Percentiles rank a stretch among this genome's conserved stretches.
Conservation (phyloP, 2,113 vertebrate genomes). For the Neolamprologus hecqui region DNA sequence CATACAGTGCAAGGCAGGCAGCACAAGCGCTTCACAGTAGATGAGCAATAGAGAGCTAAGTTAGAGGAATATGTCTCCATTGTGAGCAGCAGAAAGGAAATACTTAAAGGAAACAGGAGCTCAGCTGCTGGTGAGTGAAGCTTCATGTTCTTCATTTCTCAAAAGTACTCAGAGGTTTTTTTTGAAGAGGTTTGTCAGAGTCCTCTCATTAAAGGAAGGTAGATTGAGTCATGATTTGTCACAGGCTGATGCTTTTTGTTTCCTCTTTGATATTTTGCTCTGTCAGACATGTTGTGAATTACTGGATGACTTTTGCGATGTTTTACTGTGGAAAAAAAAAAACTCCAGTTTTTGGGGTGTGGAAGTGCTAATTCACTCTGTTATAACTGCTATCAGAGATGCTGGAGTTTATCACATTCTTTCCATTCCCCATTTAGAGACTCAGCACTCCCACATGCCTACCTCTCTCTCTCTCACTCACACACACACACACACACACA, state of each 20-base stretch:
- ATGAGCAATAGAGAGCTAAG: background rate
- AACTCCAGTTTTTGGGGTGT: background rate
- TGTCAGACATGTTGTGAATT: background rate
- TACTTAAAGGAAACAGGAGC: accelerated
- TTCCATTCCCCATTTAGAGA: slow-evolving; percentile 22
- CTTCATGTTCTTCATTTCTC: background rate
- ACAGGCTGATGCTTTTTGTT: background rate
- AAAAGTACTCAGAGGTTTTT: background rate
- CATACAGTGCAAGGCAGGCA: background rate
- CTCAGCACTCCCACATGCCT: background rate
- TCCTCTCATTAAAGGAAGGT: background rate
- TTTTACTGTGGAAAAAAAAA: background rate
- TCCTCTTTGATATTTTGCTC: background rate
- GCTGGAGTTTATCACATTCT: slow-evolving; percentile 18
- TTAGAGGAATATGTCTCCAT: background rate
- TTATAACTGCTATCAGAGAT: background rate
- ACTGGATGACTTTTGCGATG: background rate
- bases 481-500: background rate
- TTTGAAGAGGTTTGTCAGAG: background rate
- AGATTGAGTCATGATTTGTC: background rate
- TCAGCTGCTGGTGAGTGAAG: background rate
- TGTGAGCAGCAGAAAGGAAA: background rate
- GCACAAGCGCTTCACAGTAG: background rate
- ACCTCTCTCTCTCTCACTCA: background rate
- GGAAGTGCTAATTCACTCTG: background rate